These are phyloP conservation scores for Setipinna tenuifilis DNA, from an alignment of 2,797 vertebrate species.

Conservation along the genomic window DNA sequence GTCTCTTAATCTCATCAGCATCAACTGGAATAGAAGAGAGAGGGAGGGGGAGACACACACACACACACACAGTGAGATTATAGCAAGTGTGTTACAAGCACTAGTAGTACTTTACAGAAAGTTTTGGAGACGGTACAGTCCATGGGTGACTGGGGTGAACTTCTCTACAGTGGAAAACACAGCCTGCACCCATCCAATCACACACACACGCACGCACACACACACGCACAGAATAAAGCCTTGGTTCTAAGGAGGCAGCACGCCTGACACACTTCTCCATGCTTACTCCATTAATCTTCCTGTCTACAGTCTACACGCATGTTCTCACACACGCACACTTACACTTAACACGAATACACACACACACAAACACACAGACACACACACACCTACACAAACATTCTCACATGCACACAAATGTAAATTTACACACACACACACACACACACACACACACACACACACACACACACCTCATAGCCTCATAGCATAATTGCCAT, in stretches of 20 bases:
- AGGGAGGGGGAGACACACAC: not conserved
- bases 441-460: not conserved
- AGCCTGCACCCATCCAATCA: no score
- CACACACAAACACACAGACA: not conserved
- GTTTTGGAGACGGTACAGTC: not conserved
- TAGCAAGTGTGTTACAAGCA: not conserved
- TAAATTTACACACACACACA: not conserved
- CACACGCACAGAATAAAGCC: not conserved
- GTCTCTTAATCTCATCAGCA: slow-evolving; percentile 99
- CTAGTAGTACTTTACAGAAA: not conserved
- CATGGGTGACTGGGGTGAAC: not conserved
- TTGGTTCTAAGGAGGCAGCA: not conserved
- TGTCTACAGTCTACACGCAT: no score
- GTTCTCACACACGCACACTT: no score
- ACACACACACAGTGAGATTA: slow-evolving; percentile 35
- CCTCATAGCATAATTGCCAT: no score
- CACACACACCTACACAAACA: not conserved
- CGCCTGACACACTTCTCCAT: no score
- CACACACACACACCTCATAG: not conserved
- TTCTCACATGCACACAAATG: not conserved
- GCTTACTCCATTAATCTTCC: no score
- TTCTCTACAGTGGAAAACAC: not conserved
- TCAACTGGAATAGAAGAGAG: slow-evolving; percentile 78
- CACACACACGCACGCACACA: not conserved
- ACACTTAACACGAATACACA: not conserved